Evolutionary conservation across 2,888 invertebrate genomes (phyloP), one percentile per base, ranked within the genome.

Genomic region (Lomographa bimaculata): DNA sequence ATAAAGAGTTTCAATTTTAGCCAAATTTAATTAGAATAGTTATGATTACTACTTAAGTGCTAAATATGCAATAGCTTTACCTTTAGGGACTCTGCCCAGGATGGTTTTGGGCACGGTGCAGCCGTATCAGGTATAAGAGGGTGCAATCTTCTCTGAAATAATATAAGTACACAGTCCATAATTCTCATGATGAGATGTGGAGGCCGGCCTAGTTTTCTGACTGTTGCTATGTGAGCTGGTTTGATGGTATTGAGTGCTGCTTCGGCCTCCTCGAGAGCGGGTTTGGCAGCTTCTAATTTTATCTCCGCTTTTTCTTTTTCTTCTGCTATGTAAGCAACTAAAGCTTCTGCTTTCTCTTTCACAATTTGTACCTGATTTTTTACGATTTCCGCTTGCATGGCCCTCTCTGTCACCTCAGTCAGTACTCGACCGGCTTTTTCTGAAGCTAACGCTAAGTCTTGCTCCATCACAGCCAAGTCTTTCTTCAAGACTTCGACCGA

Each of bases 181-280:
- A 98, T 98, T 48, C 98, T 91, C 98, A 98, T 96, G 65, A 98
- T 98, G 5, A 98, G 90, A 86, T 98, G 98, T 0, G 98, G 98
- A 0, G 98, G 98, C 48, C 98, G 91, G 4, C 97, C 98, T 35
- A 98, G 82, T 79, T 98, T 98, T 54, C 98, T 91, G 0, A 98
- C 98, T 28, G 97, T 97, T 1, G 97, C 94, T 71, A 98, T 98
- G 71, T 98, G 98, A 2, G 98, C 97, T 20, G 97, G 98, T 75
- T 98, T 98, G 42, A 98, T 98, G 0, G 98, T 98, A 66, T 98
- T 97, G 8, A 98, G 85, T 0, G 98, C 98, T 18, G 95, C 92
- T 79, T 98, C 98, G 0, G 98, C 98, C 83, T 98, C 97, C 78
- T 97, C 97, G 14, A 98, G 80, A 0, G 98, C 98, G 0, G 98